These are phyloP conservation scores for Leptatherina wallacei DNA, from an alignment of 2,797 vertebrate species.

Conservation along the genomic window DNA sequence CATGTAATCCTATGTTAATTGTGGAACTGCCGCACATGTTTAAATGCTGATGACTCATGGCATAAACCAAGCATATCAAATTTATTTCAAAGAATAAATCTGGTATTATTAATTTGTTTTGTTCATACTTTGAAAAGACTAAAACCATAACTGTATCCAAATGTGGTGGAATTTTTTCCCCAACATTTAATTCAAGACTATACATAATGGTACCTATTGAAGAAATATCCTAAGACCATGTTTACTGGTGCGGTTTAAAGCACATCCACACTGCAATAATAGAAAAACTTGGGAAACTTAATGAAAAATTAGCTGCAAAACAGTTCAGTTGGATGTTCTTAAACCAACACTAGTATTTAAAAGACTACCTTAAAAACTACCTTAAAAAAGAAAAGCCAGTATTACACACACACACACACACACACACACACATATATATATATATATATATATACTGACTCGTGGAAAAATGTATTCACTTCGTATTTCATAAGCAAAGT, in stretches of 20 bases:
- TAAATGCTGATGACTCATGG: constrained; percentile 41
- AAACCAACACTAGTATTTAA: too few relatives aligned
- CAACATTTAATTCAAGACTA: not conserved
- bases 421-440: too few relatives aligned
- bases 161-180: not conserved
- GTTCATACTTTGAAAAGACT: constrained; percentile 12
- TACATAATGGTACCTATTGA: not conserved
- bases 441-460: too few relatives aligned
- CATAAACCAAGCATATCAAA: constrained; percentile 23
- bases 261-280: too few relatives aligned
- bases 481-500: too few relatives aligned
- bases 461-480: too few relatives aligned
- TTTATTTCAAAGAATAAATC: constrained; percentile 32
- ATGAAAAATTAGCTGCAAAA: not conserved
- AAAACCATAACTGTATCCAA: constrained; percentile 11
- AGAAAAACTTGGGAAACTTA: not conserved
- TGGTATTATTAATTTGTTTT: constrained; percentile 4
- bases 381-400: too few relatives aligned
- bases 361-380: too few relatives aligned
- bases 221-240: not conserved
- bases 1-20: constrained; percentile 69
- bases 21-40: constrained; percentile 29
- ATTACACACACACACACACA: too few relatives aligned
- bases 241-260: not conserved
- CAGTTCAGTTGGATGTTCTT: too few relatives aligned